These are phyloP conservation scores for Triops cancriformis DNA, from an alignment of 1,140 invertebrate genomes.

Conservation along the genomic window DNA sequence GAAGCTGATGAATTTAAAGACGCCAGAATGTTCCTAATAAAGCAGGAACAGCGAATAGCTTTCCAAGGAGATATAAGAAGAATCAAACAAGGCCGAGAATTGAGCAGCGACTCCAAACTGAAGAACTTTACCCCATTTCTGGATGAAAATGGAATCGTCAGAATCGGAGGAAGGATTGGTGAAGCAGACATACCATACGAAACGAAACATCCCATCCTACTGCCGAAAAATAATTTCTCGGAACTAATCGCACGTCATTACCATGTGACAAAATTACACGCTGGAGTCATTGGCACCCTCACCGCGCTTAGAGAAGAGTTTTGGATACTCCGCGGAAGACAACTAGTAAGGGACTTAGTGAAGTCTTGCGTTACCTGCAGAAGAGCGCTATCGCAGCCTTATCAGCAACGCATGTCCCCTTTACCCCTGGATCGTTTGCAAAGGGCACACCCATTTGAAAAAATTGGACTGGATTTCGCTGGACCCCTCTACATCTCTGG, in stretches of 20 bases:
- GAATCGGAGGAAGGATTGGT: slow-evolving; percentile 40
- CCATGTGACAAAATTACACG: background rate
- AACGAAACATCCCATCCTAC: slow-evolving; percentile 35
- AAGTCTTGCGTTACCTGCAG: slow-evolving; percentile 4
- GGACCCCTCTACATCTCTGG: slow-evolving; percentile 34
- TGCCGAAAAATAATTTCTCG: slow-evolving; percentile 29
- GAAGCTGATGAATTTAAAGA: background rate
- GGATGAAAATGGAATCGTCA: slow-evolving; percentile 36
- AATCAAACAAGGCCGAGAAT: background rate
- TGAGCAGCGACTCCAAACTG: slow-evolving; percentile 22
- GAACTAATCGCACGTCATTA: background rate
- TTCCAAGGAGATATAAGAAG: background rate
- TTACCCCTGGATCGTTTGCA: slow-evolving; percentile 21
- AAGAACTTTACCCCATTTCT: slow-evolving; percentile 36
- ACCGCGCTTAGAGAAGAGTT: background rate
- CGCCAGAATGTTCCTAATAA: background rate
- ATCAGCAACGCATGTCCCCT: background rate
- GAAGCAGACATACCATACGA: slow-evolving; percentile 32
- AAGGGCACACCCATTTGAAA: slow-evolving; percentile 24
- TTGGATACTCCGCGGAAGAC: slow-evolving; percentile 22
- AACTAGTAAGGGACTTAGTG: background rate
- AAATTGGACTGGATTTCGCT: slow-evolving; percentile 35
- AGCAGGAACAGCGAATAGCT: background rate
- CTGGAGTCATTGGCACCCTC: slow-evolving; percentile 2
- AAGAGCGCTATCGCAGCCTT: background rate